Base-by-base conservation (phyloP, 2,113 vertebrate species). In the Marmota flaviventris region DNA sequence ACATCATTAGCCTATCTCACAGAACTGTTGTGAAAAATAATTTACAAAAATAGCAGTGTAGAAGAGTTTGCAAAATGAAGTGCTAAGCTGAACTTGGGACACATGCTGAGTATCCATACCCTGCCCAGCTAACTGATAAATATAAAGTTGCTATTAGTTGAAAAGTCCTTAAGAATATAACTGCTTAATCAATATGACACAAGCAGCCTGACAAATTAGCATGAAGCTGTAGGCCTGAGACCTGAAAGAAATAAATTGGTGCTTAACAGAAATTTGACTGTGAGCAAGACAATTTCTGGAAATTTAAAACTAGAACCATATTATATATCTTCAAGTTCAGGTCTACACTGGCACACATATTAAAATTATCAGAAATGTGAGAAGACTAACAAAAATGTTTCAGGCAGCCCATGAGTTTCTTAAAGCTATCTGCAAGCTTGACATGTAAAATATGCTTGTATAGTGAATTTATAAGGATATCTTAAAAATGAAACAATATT, bases 231-330 rank as follows among this genome's bases (percentile, higher is more conserved):
- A 96, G 79, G 79, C 93, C 79, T 78, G 72, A 86, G 65, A 97
- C 75, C 75, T 92, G 70, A 85, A 95, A 98, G 94, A 93, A 97
- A 97, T 94, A 89, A 97, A 94, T 95, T 91, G 42, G 85, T 79
- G 29, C 42, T 84, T 96, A 85, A 93, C 53, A 96, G 93, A 96
- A 97, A 98, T 84, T 83, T 63, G 85, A 89, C 82, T 72, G n/a
- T 91, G 81, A 96, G 39, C 93, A 91, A 91, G 93, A 86, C 25
- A 27, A 56, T 67, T 92, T 94, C 37, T 89, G 76, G 84, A 96
- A 95, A 96, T 91, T 91, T 75, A 92, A 97, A 95, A 86, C 76
- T 76, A 77, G n/a, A 94, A 77, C 72, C n/a, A 67, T 29, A 51
- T 84, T 75, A 48, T 53, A 39, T 17, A 45, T 34, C 48, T 93